Evolutionary conservation across 1,140 invertebrate genomes (phyloP), one percentile per base, ranked within the genome.

Genomic region (Centruroides sculpturatus): DNA sequence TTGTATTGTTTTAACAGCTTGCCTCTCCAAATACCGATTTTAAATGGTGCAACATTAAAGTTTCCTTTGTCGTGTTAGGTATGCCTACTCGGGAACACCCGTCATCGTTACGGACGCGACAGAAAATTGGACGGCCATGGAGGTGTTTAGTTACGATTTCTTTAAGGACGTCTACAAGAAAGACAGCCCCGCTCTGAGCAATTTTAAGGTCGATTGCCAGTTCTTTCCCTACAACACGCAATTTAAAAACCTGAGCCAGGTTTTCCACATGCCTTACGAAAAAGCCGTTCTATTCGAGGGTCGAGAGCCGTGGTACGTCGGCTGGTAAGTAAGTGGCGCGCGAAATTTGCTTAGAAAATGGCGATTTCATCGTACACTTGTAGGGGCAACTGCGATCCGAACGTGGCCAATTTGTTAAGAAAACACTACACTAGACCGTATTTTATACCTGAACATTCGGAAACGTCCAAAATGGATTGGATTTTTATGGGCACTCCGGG

Each of bases 401-500:
- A 80, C 55, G 85, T 85, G 35, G 85, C 85, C 1, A 79, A 82
- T 64, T 76, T 83, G 47, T 76, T 97, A 36, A 76, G 90, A 35
- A 68, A 82, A 57, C 87, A 91, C 70, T 95, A 95, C 70, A 72
- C 76, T 0, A 74, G 83, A 47, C 92, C 92, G 0, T 92, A 94
- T 70, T 96, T 97, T 71, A 77, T 97, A 6, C 90, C 92, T 0
- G 73, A 73, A 3, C 81, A 81, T 1, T 83, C 90, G 0, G 89
- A 94, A 72, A 88, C 83, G 65, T 87, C 87, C 66, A 85, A 83
- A 57, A 81, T 86, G 0, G 90, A 92, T 74, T 96, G 91, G 92
- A 89, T 96, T 66, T 95, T 95, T 69, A 94, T 95, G 84, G 93
- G 93, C 0, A 91, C 86, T 46, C 83, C 86, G 1, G 92, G 92